Conservation (phyloP, 2,888 invertebrate genomes). For the Drosophila barbarae region DNA sequence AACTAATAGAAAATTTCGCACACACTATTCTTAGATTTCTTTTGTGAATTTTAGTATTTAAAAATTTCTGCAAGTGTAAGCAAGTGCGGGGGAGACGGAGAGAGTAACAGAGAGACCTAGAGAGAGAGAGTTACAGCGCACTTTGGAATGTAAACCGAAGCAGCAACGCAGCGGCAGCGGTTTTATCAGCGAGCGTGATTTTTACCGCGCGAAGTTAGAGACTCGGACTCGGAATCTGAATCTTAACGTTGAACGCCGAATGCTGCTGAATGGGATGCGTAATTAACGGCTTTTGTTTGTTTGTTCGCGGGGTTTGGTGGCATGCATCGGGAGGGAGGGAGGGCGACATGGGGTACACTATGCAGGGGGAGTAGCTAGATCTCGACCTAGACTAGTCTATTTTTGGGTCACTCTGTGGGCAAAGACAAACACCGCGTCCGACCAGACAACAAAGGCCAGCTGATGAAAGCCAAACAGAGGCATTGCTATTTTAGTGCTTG, state of each 20-base stretch:
- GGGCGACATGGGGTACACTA: neutral
- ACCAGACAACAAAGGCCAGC: constrained; percentile 25
- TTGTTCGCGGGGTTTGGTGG: neutral
- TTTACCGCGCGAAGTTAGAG: constrained; percentile 50
- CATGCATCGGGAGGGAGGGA: constrained; percentile 1
- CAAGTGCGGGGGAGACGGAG: constrained; percentile 2
- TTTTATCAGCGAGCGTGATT: constrained; percentile 63
- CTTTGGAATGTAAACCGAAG: constrained; percentile 72
- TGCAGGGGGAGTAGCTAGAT: neutral
- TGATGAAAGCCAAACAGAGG: constrained; percentile 18
- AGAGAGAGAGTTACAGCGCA: constrained; percentile 18
- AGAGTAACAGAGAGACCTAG: neutral
- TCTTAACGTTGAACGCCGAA: constrained; percentile 38
- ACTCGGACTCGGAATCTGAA: constrained; percentile 5
- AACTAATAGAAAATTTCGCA: accelerated
- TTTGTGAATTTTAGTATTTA: neutral
- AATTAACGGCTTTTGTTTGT: constrained; percentile 46
- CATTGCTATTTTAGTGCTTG: constrained; percentile 5
- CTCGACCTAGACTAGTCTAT: constrained; percentile 40
- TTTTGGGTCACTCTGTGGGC: constrained; percentile 43
- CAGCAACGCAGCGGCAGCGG: constrained; percentile 38
- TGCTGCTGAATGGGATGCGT: constrained; percentile 71
- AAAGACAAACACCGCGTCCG: constrained; percentile 16
- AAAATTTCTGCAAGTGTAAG: neutral
- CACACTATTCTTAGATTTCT: neutral